These are phyloP conservation scores for Petrocephalus schoutedeni DNA, from an alignment of 2,797 vertebrate genomes.

Conservation along the genomic window DNA sequence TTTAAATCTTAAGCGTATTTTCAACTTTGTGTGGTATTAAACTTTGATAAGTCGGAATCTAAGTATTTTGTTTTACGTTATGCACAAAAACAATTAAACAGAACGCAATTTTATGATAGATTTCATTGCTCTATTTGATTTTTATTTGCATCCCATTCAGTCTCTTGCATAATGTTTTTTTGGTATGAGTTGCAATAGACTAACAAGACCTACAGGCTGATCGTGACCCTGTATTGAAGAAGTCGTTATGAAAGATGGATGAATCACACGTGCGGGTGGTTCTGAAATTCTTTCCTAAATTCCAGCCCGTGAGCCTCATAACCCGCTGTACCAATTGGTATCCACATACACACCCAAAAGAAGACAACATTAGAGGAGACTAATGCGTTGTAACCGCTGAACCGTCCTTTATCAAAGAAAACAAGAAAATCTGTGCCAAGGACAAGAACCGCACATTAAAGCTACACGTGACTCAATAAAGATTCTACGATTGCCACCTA, in stretches of 20 bases:
- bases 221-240: not conserved
- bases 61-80: not conserved
- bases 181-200: not conserved
- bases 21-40: not conserved
- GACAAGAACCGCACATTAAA: not conserved
- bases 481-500: not conserved
- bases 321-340: not conserved
- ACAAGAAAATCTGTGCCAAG: not conserved
- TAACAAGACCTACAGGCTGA: not conserved
- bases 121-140: not conserved
- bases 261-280: not conserved
- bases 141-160: not conserved
- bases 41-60: not conserved
- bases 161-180: not conserved
- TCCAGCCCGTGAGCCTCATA: not conserved
- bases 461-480: not conserved
- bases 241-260: not conserved
- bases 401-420: not conserved
- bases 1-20: not conserved
- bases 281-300: not conserved
- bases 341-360: not conserved
- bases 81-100: not conserved
- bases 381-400: not conserved
- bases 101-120: not conserved
- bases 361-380: not conserved